Evolutionary conservation across 2,888 invertebrate species (phyloP).

Genomic region (Oscheius sp.): DNA sequence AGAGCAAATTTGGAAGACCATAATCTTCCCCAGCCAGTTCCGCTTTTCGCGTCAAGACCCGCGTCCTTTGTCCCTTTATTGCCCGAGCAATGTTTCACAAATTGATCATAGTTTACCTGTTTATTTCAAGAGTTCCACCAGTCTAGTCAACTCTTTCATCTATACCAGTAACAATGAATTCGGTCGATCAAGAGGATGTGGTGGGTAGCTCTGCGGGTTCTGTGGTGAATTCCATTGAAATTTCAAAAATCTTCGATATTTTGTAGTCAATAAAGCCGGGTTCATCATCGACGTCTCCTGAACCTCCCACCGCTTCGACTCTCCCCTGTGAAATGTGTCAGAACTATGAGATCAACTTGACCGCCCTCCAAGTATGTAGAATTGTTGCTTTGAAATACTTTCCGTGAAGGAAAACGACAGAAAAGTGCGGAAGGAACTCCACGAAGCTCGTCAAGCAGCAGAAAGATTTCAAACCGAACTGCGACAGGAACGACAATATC

Average conservation of each 20-base stretch:
- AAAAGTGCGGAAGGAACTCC: slow-evolving; percentile 72
- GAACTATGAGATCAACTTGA: slow-evolving; percentile 86
- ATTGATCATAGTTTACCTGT: neutral
- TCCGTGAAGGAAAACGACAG: slow-evolving; percentile 73
- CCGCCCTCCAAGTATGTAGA: slow-evolving; percentile 80
- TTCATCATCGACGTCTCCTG: slow-evolving; percentile 20
- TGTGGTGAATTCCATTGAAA: neutral
- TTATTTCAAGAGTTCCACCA: neutral
- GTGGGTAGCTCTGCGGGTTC: neutral
- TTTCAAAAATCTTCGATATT: too few relatives aligned
- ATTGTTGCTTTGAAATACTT: neutral
- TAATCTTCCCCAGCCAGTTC: neutral
- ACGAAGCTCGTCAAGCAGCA: slow-evolving; percentile 76
- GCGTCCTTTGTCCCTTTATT: neutral
- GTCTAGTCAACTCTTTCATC: neutral
- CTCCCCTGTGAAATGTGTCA: slow-evolving; percentile 85
- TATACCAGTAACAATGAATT: slow-evolving; percentile 1
- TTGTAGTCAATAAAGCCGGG: neutral
- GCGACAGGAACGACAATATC: slow-evolving; percentile 81
- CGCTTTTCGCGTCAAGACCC: neutral
- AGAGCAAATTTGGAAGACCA: neutral
- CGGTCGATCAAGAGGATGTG: slow-evolving; percentile 1
- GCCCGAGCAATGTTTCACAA: neutral
- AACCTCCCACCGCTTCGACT: slow-evolving; percentile 5
- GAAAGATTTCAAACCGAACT: slow-evolving; percentile 80